Evolutionary conservation across 2,888 invertebrate genomes (phyloP).

Genomic region (Cyrtodaria siliqua): DNA sequence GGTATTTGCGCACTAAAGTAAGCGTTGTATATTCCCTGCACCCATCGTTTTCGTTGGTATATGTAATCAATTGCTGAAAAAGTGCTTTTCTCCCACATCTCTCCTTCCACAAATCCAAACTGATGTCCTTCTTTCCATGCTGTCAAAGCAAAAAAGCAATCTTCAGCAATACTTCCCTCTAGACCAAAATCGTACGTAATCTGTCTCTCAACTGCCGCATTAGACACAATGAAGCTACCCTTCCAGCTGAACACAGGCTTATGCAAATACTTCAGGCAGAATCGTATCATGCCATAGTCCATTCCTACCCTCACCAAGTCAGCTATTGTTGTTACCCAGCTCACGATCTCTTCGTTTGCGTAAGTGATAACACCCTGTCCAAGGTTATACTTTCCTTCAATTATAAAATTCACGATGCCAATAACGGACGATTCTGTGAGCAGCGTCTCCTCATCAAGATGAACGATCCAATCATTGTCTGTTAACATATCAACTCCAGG

Average conservation of each 20-base stretch:
- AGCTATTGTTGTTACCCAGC: slow-evolving; percentile 80
- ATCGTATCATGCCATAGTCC: too few relatives aligned
- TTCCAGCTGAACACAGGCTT: slow-evolving; percentile 81
- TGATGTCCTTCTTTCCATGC: slow-evolving; percentile 77
- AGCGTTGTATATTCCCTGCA: too few relatives aligned
- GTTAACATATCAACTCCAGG: slow-evolving; percentile 72
- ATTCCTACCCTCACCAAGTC: too few relatives aligned
- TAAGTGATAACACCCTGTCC: slow-evolving; percentile 80
- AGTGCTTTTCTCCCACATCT: slow-evolving; percentile 81
- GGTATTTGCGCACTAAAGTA: too few relatives aligned
- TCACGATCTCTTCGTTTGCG: slow-evolving; percentile 76
- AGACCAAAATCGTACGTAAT: slow-evolving; percentile 79
- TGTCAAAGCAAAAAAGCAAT: slow-evolving; percentile 78
- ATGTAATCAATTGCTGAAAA: slow-evolving; percentile 78
- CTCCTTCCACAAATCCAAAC: slow-evolving; percentile 81
- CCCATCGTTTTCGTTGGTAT: slow-evolving; percentile 78
- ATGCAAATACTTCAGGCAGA: slow-evolving; percentile 69
- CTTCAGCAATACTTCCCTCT: slow-evolving; percentile 78
- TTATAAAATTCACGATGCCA: slow-evolving; percentile 81
- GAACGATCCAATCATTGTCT: slow-evolving; percentile 81
- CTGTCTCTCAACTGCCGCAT: slow-evolving; percentile 74
- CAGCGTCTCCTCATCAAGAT: slow-evolving; percentile 81
- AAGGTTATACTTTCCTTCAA: slow-evolving; percentile 73
- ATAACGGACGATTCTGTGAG: slow-evolving; percentile 78
- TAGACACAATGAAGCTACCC: slow-evolving; percentile 80